Percentiles rank a stretch among this genome's conserved stretches.
Evolutionary conservation across 2,888 invertebrate genomes (phyloP).

Genomic region (Ptilodon capucinus): DNA sequence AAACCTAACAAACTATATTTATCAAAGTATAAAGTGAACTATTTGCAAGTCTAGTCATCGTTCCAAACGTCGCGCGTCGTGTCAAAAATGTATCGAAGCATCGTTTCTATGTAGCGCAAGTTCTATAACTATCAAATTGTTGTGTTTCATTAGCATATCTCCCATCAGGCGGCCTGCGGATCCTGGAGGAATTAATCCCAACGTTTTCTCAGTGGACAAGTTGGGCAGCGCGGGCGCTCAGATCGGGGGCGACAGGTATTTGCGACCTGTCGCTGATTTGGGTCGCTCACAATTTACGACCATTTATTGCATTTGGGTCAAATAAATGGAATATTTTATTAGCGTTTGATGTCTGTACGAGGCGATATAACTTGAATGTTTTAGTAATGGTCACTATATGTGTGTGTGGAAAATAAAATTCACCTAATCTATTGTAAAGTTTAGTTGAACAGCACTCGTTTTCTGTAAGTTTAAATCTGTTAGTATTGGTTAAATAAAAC

Average conservation of each 20-base stretch:
- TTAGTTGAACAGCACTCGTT: too few species aligned
- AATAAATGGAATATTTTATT: conserved; percentile 2
- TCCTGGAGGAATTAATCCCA: conserved; percentile 24
- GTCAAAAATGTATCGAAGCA: not conserved
- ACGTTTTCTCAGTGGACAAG: conserved; percentile 29
- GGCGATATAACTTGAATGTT: too few species aligned
- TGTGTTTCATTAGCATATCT: not conserved
- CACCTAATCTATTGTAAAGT: too few species aligned
- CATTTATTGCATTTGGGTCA: conserved; percentile 23
- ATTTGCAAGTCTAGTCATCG: too few species aligned
- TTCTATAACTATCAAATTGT: not conserved
- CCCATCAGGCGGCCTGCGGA: conserved; percentile 12
- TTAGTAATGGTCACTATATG: too few species aligned
- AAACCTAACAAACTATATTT: too few species aligned
- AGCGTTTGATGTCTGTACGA: not conserved
- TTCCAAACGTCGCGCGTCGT: too few species aligned
- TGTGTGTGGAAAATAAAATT: too few species aligned
- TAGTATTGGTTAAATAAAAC: too few species aligned
- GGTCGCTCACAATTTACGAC: conserved; percentile 28
- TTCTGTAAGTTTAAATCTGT: too few species aligned
- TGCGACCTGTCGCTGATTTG: conserved; percentile 25
- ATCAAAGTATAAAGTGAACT: too few species aligned
- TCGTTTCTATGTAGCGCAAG: not conserved
- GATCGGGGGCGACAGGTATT: conserved; percentile 31
- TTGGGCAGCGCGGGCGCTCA: conserved; percentile 18